A percentile compares a stretch with the other conserved stretches of the same genome.
Conservation (phyloP, 2,888 invertebrate genomes). For the Entomobrya multifasciata region DNA sequence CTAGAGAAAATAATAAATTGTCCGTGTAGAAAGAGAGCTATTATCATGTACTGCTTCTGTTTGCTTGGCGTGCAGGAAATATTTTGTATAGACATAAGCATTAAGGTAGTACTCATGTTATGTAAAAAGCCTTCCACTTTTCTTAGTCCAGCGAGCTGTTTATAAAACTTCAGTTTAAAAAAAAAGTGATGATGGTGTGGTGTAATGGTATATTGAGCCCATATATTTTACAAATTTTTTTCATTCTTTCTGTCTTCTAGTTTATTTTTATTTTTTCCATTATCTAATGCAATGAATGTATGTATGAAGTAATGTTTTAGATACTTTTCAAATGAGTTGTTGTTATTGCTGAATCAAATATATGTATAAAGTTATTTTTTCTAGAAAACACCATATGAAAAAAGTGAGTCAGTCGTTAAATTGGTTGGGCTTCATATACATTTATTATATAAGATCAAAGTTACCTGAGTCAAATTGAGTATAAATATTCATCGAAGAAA, state of each 20-base stretch:
- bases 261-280: slow-evolving; percentile 33
- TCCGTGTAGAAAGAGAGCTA: neutral
- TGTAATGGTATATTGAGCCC: neutral
- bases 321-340: slow-evolving; percentile 14
- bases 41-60: neutral
- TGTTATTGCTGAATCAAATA: no score
- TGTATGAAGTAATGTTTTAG: neutral
- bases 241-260: neutral
- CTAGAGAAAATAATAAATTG: slow-evolving; percentile 12
- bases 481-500: slow-evolving; percentile 15
- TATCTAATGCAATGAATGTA: neutral
- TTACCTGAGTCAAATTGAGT: neutral
- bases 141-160: no score
- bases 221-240: slow-evolving; percentile 8
- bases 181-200: neutral
- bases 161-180: no score
- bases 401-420: slow-evolving; percentile 47
- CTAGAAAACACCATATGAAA: slow-evolving; percentile 36
- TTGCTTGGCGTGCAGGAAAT: neutral
- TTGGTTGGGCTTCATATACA: neutral
- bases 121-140: no score
- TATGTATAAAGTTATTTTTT: slow-evolving; percentile 13
- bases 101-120: neutral
- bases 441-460: slow-evolving; percentile 16
- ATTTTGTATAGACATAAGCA: slow-evolving; percentile 15